Evolutionary conservation across 2,113 vertebrate species (phyloP).

Genomic region (Brienomyrus longianalis): DNA sequence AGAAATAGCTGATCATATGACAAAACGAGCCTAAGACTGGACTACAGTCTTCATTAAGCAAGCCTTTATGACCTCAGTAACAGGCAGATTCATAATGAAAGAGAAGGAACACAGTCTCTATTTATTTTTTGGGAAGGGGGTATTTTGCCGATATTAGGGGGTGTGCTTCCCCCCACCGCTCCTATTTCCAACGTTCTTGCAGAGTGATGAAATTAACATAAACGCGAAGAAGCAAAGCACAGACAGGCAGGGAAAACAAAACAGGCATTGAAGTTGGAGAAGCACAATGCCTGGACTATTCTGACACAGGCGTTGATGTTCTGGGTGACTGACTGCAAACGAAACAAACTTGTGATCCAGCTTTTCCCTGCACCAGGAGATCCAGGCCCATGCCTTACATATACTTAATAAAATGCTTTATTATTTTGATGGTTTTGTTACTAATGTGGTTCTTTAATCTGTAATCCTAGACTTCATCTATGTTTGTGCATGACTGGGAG

Average conservation of each 20-base stretch:
- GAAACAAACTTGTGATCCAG: not conserved
- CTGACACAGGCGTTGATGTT: not conserved
- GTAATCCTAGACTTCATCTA: not conserved
- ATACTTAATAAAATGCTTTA: not conserved
- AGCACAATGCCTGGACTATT: not conserved
- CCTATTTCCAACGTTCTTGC: not conserved
- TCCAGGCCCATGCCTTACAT: not conserved
- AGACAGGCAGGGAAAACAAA: not conserved
- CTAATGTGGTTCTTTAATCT: not conserved
- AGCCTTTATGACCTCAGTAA: not conserved
- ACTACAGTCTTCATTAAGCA: not conserved
- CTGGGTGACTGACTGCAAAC: not conserved
- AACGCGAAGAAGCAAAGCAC: not conserved
- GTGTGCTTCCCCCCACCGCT: not conserved
- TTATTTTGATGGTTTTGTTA: not conserved
- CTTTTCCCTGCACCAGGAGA: not conserved
- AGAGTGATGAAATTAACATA: not conserved
- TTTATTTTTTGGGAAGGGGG: not conserved
- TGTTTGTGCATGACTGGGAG: not conserved
- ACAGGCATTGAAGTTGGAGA: not conserved
- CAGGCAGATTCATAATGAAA: not conserved
- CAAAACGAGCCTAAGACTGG: not conserved
- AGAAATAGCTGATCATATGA: not conserved
- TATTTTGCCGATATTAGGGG: not conserved
- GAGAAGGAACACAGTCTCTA: not conserved